Conservation (phyloP, 2,888 invertebrate species). For the Drosophila atroscutellata region DNA sequence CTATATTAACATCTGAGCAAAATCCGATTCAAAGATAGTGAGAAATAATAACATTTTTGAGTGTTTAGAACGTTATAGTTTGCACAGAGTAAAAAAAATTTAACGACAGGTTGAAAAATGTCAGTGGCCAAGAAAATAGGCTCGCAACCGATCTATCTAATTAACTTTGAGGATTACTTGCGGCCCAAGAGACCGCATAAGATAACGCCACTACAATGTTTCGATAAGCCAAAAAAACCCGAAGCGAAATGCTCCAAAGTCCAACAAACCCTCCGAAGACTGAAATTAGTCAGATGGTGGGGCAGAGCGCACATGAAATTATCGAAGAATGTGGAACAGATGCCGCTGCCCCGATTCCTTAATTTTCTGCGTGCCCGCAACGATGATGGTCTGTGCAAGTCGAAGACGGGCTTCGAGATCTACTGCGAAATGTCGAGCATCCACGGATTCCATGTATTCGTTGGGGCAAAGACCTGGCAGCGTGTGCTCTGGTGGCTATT, state of each 20-base stretch:
- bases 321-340: conserved; percentile 14
- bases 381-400: conserved; percentile 74
- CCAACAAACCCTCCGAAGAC: conserved; percentile 19
- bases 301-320: conserved; percentile 5
- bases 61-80: background rate
- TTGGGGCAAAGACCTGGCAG: conserved; percentile 76
- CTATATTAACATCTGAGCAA: background rate
- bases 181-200: conserved; percentile 35
- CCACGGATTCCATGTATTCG: conserved; percentile 80
- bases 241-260: conserved; percentile 4
- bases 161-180: conserved; percentile 63
- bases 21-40: background rate
- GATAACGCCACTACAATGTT: conserved; percentile 52
- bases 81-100: background rate
- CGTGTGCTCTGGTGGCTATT: conserved; percentile 86
- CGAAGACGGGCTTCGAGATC: conserved; percentile 80
- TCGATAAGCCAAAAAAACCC: conserved; percentile 25
- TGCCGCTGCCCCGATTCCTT: conserved; percentile 58
- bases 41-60: background rate
- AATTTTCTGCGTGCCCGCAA: conserved; percentile 72
- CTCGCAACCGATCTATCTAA: conserved; percentile 41
- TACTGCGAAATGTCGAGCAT: conserved; percentile 83
- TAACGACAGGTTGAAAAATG: background rate
- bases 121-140: background rate
- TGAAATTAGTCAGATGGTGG: conserved; percentile 50